These are phyloP conservation scores for Pampusana beccarii DNA, from an alignment of 2,113 vertebrate genomes.

Conservation along the genomic window DNA sequence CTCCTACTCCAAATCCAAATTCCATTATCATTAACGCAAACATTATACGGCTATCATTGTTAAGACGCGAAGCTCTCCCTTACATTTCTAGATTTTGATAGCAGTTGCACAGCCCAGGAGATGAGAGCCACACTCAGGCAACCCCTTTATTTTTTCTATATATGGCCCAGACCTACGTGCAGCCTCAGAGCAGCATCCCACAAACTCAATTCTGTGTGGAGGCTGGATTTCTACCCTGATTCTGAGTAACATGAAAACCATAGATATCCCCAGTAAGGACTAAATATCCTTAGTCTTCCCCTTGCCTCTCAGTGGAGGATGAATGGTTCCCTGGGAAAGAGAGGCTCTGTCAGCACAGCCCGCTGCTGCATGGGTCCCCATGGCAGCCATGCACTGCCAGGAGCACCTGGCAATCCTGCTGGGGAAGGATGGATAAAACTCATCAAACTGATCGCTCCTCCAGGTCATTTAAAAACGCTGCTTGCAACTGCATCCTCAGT, in stretches of 20 bases:
- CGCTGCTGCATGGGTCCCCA: accelerated
- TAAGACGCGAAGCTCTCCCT: neutral
- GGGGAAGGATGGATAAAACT: neutral
- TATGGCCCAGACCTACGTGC: neutral
- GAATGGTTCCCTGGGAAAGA: neutral
- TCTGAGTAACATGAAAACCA: neutral
- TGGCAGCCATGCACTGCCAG: accelerated
- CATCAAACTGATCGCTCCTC: neutral
- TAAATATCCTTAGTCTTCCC: neutral
- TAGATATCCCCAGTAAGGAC: neutral
- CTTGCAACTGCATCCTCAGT: neutral
- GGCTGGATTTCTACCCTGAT: neutral
- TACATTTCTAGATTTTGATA: neutral
- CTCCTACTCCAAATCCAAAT: neutral
- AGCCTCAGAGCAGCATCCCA: neutral
- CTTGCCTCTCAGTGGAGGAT: neutral
- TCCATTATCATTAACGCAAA: accelerated
- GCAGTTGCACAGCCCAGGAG: neutral
- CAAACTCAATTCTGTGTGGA: accelerated
- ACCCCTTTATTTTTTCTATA: neutral
- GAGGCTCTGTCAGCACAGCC: neutral
- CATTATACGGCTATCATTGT: neutral
- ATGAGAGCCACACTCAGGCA: neutral
- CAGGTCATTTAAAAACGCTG: neutral
- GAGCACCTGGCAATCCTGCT: neutral